Base-by-base conservation (phyloP, 1,140 invertebrate genomes). In the Drosophila truncata region DNA sequence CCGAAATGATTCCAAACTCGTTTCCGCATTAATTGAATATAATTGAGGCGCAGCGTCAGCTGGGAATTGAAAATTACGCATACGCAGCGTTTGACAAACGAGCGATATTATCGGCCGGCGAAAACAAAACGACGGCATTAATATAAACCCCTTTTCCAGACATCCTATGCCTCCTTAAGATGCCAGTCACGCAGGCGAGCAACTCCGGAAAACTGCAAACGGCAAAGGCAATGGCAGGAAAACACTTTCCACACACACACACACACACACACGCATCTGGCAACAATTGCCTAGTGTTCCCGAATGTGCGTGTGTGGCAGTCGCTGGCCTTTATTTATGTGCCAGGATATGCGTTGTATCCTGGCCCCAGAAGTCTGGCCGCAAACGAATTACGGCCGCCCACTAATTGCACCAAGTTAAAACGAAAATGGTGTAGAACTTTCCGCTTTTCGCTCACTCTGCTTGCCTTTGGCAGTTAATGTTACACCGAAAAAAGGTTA, bases 391-490 rank as follows among this genome's bases (percentile, higher is more conserved):
- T 87, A 86, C 79, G 84, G 78, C 35, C 66, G 61, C 78, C 78
- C 73, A 90, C 84, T 88, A 88, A 88, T 88, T 88, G 85, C 85
- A 78, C 73, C 44, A 65, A 90, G 85, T 79, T 90, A 84, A 88
- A 88, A 88, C 85, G 85, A 88, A 90, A 88, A 90, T 61, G 75
- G 74, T 88, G 81, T 84, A 85, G 65, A 71, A 55, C 63, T 20
- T 55, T 41, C 39, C 52, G 47, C 52, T 41, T 20, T 70, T 39
- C 50, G 42, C 44, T 54, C 54, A 20, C 16, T 14, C 18, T 29
- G 23, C 3, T 14, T 33, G 25, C 31, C 41, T 52, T 52, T 41
- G 78, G 78, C 78, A 79, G 83, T 76, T 87, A 78, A 64, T 70
- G 72, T 41, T 71, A 25, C 69, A 63, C 77, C 54, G 37, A 14